Percentiles rank a stretch among this genome's conserved stretches.
phyloP scores from a whole-genome alignment of 1,140 invertebrate genomes.

The Magallana ariakensis region DNA sequence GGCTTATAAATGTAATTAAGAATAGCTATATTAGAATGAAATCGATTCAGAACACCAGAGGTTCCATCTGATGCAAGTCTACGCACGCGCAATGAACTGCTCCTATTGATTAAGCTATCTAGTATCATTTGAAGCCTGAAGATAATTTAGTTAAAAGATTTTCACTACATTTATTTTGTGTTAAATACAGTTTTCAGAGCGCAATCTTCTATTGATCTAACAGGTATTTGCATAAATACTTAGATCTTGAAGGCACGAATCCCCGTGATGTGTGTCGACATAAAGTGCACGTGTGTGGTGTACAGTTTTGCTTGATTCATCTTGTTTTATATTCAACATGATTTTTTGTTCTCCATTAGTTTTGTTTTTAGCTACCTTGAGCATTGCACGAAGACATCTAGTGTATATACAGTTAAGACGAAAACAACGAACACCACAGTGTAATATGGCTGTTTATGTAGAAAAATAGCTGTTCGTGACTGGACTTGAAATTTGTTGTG shows the following conservation, averaged over 20 bases:
- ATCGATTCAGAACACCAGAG: constrained; percentile 6
- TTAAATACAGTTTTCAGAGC: constrained; percentile 26
- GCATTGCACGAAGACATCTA: too few relatives aligned
- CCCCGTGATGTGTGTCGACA: background rate
- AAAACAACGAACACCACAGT: too few relatives aligned
- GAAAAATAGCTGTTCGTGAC: too few relatives aligned
- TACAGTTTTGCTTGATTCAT: too few relatives aligned
- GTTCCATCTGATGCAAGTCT: background rate
- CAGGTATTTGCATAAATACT: constrained; percentile 26
- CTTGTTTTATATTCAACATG: too few relatives aligned
- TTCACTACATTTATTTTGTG: constrained; percentile 28
- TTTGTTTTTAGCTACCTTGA: too few relatives aligned
- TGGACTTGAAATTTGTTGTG: too few relatives aligned
- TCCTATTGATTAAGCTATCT: constrained; percentile 28
- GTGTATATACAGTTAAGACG: too few relatives aligned
- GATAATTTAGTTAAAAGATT: constrained; percentile 37
- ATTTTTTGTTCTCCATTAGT: too few relatives aligned
- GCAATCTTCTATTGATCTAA: constrained; percentile 27
- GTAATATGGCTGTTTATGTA: too few relatives aligned
- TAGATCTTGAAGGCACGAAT: background rate
- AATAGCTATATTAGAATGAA: background rate
- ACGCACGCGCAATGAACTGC: background rate
- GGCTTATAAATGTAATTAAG: constrained; percentile 43
- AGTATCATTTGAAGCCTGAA: constrained; percentile 33
- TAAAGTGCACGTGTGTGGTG: too few relatives aligned